These are phyloP conservation scores for Trichacis sp. DNA, from an alignment of 2,888 invertebrate species.

Conservation along the genomic window DNA sequence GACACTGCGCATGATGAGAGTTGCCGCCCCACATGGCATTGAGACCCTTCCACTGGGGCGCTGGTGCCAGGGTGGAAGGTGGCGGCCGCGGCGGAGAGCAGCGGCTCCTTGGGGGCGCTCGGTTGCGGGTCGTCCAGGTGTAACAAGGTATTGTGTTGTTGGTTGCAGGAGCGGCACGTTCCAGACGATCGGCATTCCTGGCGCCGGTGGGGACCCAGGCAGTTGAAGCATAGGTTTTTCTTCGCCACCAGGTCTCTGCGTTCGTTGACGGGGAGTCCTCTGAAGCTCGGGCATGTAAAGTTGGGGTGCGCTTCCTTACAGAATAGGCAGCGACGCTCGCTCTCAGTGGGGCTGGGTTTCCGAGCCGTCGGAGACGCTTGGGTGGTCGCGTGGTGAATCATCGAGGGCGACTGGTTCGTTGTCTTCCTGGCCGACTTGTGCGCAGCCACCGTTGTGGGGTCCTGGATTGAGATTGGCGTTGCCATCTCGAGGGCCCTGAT, in stretches of 20 bases:
- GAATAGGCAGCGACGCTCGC: background rate
- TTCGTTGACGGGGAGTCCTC: too few species aligned
- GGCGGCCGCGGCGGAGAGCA: too few species aligned
- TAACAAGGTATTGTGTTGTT: constrained; percentile 2
- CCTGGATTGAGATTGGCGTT: too few species aligned
- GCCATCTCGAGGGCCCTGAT: constrained; percentile 10
- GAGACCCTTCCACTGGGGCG: too few species aligned
- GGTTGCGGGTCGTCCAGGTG: background rate
- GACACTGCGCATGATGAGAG: too few species aligned
- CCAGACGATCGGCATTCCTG: background rate
- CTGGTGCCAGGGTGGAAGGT: too few species aligned
- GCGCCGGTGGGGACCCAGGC: constrained; percentile 1
- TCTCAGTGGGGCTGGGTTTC: background rate
- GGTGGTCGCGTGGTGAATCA: background rate
- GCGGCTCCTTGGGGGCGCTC: too few species aligned
- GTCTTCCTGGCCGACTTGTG: too few species aligned
- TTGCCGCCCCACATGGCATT: too few species aligned
- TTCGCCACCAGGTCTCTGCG: background rate
- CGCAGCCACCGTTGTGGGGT: too few species aligned
- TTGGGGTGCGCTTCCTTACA: background rate
- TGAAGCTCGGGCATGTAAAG: background rate
- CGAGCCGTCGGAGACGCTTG: too few species aligned
- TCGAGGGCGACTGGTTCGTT: too few species aligned
- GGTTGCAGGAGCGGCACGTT: background rate
- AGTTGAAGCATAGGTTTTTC: constrained; percentile 5